Conservation (phyloP, 2,797 vertebrate species). For the Falco novaeseelandiae region DNA sequence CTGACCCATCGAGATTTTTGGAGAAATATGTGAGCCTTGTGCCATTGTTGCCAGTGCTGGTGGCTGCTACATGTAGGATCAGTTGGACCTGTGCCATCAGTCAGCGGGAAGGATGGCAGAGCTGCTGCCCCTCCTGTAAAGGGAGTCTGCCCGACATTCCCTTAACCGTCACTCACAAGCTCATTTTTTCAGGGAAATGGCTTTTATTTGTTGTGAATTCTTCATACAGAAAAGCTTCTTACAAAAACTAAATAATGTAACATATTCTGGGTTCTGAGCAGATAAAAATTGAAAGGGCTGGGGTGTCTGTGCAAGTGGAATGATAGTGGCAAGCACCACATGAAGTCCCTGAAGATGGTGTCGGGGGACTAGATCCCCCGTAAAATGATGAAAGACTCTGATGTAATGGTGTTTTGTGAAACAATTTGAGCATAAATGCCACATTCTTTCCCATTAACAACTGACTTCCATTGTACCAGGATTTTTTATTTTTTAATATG, state of each 20-base stretch:
- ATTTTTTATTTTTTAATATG: not conserved
- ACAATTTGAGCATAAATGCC: conserved; percentile 18
- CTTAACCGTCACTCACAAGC: not conserved
- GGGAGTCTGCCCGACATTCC: not conserved
- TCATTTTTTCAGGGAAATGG: not conserved
- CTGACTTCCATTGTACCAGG: conserved; percentile 17
- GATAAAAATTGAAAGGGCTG: conserved; percentile 31
- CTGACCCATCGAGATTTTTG: not conserved
- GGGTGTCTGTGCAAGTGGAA: not conserved
- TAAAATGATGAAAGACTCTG: conserved; percentile 24
- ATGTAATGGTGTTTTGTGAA: conserved; percentile 36
- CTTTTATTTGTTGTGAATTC: conserved; percentile 39
- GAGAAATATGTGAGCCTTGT: not conserved
- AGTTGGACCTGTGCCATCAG: not conserved
- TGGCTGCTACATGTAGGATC: not conserved
- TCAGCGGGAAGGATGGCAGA: not conserved
- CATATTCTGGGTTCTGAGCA: not conserved
- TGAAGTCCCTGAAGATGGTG: not conserved
- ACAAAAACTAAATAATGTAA: conserved; percentile 22
- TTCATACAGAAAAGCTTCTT: conserved; percentile 15
- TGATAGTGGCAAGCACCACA: conserved; percentile 1
- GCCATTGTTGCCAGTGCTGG: not conserved
- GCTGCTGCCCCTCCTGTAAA: conserved; percentile 18
- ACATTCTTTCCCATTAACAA: conserved; percentile 33
- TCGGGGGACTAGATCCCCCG: not conserved